phyloP scores from a whole-genome alignment of 2,797 vertebrate species.

The Lemur catta region DNA sequence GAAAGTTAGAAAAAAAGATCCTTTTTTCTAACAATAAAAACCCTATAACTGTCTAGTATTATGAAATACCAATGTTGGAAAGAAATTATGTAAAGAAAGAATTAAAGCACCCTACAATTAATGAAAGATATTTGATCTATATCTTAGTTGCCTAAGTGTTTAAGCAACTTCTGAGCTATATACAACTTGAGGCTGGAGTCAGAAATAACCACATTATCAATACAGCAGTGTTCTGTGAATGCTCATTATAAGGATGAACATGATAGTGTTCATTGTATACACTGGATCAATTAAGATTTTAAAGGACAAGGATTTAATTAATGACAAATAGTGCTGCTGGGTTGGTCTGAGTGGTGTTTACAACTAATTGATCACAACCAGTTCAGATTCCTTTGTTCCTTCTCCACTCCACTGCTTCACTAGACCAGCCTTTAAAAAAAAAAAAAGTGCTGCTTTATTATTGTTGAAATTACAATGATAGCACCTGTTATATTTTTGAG shows the following conservation, averaged over 20 bases:
- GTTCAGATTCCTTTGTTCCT: too few relatives aligned
- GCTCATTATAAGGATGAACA: neutral
- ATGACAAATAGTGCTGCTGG: neutral
- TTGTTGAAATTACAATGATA: neutral
- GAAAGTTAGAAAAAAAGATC: too few relatives aligned
- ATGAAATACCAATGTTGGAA: neutral
- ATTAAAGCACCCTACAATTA: neutral
- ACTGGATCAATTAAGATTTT: neutral
- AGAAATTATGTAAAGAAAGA: neutral
- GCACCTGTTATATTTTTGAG: neutral
- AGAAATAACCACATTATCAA: neutral
- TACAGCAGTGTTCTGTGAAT: neutral
- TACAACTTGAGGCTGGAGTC: neutral
- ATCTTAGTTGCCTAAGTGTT: neutral
- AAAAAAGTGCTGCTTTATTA: neutral
- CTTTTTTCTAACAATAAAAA: neutral
- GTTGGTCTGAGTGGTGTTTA: too few relatives aligned
- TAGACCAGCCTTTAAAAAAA: too few relatives aligned
- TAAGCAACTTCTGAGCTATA: neutral
- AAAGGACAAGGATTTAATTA: neutral
- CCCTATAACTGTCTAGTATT: neutral
- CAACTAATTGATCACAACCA: too few relatives aligned
- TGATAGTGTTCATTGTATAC: neutral
- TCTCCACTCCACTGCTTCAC: too few relatives aligned
- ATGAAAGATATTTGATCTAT: neutral